Base-by-base conservation (phyloP, 2,888 invertebrate genomes). In the Cataglyphis livida region DNA sequence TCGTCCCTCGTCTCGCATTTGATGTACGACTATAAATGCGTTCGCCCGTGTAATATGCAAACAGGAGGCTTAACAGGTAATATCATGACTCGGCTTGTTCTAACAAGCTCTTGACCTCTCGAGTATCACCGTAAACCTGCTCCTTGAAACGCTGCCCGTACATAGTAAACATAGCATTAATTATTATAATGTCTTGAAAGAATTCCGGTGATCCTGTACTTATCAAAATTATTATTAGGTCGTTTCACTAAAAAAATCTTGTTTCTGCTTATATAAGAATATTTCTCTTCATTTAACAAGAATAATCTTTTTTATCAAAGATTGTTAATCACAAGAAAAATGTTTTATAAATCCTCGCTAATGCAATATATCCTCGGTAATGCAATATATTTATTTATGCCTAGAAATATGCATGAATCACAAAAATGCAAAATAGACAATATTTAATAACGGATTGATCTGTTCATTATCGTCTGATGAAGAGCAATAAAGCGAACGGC, bases 31-130 rank as follows among this genome's bases (percentile, higher is more conserved):
- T 75, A 71, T 66, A 74, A 66, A 66, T 82, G 66, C 84, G 68
- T 74, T 75, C 71, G 57, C 38, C 28, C 51, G 65, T 75, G 71
- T 78, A 76, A 71, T 62, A 76, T 66, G 83, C 70, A 83, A 79
- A 79, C 85, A 83, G 88, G 61, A 57, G 81, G 74, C 83, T 85
- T 88, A 79, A 73, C 85, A 82, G 71, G 82, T 83, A 85, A 88
- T 84, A 83, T 85, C 85, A 65, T 84, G 82, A 79, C 64, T 81
- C 68, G 59, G 75, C 71, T 65, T 83, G 44, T 65, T 79, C 57
- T 41, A 61, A 75, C 66, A 62, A 64, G 85, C 75, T 82, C 48
- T 78, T 75, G 71, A 83, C 81, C 74, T 21, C 64, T 65, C 57
- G 57, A 61, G 65, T 70, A 51, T 62, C 38, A 38, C 25, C 54